phyloP scores from a whole-genome alignment of 1,140 invertebrate species.

The Cecropterus lyciades region DNA sequence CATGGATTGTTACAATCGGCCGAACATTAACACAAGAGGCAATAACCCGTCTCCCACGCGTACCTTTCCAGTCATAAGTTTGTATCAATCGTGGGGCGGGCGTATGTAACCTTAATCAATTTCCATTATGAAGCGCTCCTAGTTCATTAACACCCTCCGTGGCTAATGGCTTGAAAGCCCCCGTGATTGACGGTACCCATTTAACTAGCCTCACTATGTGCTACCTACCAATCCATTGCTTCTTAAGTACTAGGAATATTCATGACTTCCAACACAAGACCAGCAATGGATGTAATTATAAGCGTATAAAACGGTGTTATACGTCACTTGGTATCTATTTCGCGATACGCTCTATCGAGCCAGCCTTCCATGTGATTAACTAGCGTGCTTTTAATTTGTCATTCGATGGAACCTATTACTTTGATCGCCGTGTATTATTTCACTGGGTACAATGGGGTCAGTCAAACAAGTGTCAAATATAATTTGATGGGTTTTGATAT shows the following conservation, averaged over 20 bases:
- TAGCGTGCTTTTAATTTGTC: conserved; percentile 7
- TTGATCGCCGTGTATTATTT: neutral
- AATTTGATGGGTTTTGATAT: too few relatives aligned
- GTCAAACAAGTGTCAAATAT: neutral
- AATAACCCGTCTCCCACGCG: neutral
- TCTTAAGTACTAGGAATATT: neutral
- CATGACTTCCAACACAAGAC: neutral
- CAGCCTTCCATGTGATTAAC: conserved; percentile 11
- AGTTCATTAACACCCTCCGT: conserved; percentile 5
- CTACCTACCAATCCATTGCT: neutral
- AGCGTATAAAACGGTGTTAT: neutral
- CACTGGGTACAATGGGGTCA: neutral
- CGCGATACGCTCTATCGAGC: conserved; percentile 5
- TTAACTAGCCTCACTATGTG: neutral
- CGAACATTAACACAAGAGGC: neutral
- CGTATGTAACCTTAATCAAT: conserved; percentile 8
- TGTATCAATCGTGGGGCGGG: neutral
- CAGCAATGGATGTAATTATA: neutral
- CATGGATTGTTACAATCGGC: too few relatives aligned
- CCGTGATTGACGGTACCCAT: neutral
- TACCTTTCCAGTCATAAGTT: neutral
- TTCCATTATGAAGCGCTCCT: conserved; percentile 1
- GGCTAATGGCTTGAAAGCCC: conserved; percentile 6
- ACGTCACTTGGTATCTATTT: conserved; percentile 1
- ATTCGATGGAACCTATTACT: conserved; percentile 8